These are phyloP conservation scores for Drosophila watanabei DNA, from an alignment of 1,140 invertebrate species.

Conservation along the genomic window DNA sequence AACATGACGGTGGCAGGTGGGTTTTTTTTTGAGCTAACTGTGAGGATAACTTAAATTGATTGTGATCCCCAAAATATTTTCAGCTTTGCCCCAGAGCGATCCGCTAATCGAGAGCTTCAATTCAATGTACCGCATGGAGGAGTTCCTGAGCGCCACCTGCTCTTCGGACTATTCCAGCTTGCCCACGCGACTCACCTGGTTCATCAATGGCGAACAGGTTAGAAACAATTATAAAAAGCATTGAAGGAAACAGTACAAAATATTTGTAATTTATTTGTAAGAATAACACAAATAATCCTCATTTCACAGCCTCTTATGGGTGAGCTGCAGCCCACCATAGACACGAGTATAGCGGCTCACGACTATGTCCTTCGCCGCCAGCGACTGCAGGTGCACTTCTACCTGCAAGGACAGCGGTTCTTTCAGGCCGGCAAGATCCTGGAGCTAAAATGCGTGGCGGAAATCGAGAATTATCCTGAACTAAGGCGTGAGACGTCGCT, in stretches of 20 bases:
- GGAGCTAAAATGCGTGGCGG: slow-evolving; percentile 82
- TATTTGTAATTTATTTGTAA: not conserved
- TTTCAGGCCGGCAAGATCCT: slow-evolving; percentile 68
- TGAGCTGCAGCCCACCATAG: slow-evolving; percentile 75
- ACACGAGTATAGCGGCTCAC: slow-evolving; percentile 78
- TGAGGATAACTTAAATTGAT: not conserved
- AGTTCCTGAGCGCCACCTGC: slow-evolving; percentile 88
- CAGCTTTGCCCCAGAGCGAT: slow-evolving; percentile 87
- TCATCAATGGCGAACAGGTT: slow-evolving; percentile 88
- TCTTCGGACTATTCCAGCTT: slow-evolving; percentile 88
- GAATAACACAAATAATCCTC: not conserved
- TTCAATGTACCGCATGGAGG: slow-evolving; percentile 87
- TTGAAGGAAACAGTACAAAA: not conserved
- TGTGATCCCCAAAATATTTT: slow-evolving; percentile 1
- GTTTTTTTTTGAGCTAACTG: not conserved
- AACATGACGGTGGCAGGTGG: slow-evolving; percentile 89
- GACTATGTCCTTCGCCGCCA: slow-evolving; percentile 78
- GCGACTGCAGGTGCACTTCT: slow-evolving; percentile 79
- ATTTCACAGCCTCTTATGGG: slow-evolving; percentile 67
- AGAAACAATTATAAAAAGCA: not conserved
- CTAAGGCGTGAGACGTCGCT: slow-evolving; percentile 70
- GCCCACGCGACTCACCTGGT: slow-evolving; percentile 88
- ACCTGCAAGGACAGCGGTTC: slow-evolving; percentile 79
- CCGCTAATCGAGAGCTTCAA: slow-evolving; percentile 87
- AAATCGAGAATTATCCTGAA: slow-evolving; percentile 84